A percentile compares a stretch with the other conserved stretches of the same genome.
Conservation (phyloP, 2,888 invertebrate genomes). For the Saturnia japonica region DNA sequence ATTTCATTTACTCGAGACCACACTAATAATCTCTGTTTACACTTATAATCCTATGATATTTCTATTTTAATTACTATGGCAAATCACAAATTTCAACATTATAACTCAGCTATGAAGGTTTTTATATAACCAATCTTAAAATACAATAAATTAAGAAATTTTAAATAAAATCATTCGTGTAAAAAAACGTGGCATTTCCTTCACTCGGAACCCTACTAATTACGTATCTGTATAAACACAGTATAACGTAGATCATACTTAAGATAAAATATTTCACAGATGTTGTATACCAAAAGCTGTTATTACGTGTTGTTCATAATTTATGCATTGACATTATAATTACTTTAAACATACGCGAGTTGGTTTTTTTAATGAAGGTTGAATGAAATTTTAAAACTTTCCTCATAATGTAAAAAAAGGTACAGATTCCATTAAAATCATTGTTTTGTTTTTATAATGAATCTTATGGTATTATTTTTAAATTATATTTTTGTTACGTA, state of each 20-base stretch:
- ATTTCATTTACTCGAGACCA: too few relatives aligned
- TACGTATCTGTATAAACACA: constrained; percentile 26
- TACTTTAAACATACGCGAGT: constrained; percentile 57
- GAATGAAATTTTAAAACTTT: constrained; percentile 47
- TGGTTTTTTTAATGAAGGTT: constrained; percentile 55
- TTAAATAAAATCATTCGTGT: background rate
- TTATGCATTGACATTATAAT: constrained; percentile 69
- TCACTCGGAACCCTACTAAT: constrained; percentile 17
- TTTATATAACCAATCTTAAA: too few relatives aligned
- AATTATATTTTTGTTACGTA: background rate
- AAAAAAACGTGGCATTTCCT: background rate
- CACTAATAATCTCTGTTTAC: too few relatives aligned
- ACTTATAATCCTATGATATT: too few relatives aligned
- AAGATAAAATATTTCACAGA: constrained; percentile 69
- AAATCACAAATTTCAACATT: too few relatives aligned
- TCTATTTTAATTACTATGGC: too few relatives aligned
- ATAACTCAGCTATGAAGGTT: too few relatives aligned
- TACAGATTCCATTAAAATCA: constrained; percentile 12
- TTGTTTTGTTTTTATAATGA: constrained; percentile 15
- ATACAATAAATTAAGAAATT: background rate
- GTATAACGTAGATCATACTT: constrained; percentile 48
- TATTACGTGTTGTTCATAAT: constrained; percentile 63
- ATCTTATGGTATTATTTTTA: constrained; percentile 22
- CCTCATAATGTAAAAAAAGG: constrained; percentile 32
- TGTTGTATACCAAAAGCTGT: constrained; percentile 56